Conservation (phyloP, 2,888 invertebrate species). For the Ceramica pisi region DNA sequence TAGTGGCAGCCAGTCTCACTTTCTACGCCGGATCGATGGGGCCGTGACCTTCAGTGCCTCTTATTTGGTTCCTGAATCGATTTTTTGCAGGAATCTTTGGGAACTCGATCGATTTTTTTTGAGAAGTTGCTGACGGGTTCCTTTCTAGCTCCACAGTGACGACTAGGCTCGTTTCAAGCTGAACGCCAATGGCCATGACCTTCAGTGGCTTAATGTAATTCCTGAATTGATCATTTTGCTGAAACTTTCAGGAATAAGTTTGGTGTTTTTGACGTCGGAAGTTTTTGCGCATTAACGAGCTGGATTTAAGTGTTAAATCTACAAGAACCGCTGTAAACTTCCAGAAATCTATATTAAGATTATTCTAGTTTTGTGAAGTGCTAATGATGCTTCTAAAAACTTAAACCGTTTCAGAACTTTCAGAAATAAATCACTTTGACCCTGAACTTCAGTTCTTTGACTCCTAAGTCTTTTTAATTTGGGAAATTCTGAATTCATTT, state of each 20-base stretch:
- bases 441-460: conserved; percentile 6
- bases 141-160: not conserved
- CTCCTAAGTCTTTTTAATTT: conserved; percentile 32
- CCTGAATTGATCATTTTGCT: conserved; percentile 20
- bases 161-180: not conserved
- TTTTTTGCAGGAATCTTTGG: conserved; percentile 74
- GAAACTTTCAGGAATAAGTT: not conserved
- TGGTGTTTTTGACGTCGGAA: not conserved
- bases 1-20: conserved; percentile 90
- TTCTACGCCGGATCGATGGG: conserved; percentile 90
- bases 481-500: conserved; percentile 1
- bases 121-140: not conserved
- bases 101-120: conserved; percentile 44
- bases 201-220: conserved; percentile 12
- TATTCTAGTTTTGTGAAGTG: not conserved
- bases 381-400: not conserved
- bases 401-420: conserved; percentile 10
- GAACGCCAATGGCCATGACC: conserved; percentile 41
- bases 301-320: not conserved
- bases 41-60: conserved; percentile 90
- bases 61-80: conserved; percentile 86
- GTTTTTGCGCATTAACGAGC: not conserved
- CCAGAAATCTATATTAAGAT: not conserved
- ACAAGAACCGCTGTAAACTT: not conserved
- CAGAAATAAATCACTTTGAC: conserved; percentile 9